Conservation (phyloP, 2,113 vertebrate species). For the Cephalopterus ornatus region DNA sequence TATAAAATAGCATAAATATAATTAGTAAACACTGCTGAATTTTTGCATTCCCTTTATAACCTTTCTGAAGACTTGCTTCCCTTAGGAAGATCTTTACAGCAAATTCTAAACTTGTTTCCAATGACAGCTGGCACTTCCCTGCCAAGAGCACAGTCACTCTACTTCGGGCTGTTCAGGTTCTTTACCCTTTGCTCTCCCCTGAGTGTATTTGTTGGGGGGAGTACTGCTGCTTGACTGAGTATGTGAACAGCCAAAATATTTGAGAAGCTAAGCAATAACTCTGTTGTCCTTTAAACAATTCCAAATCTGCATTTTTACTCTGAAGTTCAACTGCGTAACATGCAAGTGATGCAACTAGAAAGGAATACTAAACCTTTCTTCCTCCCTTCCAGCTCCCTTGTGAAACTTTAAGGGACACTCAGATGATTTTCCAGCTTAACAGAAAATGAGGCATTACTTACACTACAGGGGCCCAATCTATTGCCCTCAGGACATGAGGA, state of each 20-base stretch:
- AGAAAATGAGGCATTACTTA: conserved; percentile 27
- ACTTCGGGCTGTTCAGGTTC: background rate
- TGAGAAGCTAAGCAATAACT: conserved; percentile 13
- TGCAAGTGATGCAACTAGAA: conserved; percentile 28
- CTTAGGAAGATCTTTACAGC: background rate
- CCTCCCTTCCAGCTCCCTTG: conserved; percentile 8
- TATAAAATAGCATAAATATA: background rate
- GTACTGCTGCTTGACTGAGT: background rate
- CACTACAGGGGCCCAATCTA: background rate
- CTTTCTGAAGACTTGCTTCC: background rate
- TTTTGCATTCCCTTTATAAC: background rate
- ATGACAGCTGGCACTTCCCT: background rate
- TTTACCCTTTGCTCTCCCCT: conserved; percentile 23
- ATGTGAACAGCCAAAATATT: conserved; percentile 15
- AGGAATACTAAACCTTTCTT: conserved; percentile 38
- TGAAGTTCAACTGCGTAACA: background rate
- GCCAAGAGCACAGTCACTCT: background rate
- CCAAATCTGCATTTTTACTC: background rate
- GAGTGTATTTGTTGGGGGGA: background rate
- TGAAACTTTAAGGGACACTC: conserved; percentile 12
- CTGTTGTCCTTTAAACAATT: conserved; percentile 14
- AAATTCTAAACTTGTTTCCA: conserved; percentile 3
- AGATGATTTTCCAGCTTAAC: conserved; percentile 16
- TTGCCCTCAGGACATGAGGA: background rate
- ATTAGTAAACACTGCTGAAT: background rate